Base-by-base conservation (phyloP, 2,797 vertebrate genomes). In the Hippopotamyrus pictus region DNA sequence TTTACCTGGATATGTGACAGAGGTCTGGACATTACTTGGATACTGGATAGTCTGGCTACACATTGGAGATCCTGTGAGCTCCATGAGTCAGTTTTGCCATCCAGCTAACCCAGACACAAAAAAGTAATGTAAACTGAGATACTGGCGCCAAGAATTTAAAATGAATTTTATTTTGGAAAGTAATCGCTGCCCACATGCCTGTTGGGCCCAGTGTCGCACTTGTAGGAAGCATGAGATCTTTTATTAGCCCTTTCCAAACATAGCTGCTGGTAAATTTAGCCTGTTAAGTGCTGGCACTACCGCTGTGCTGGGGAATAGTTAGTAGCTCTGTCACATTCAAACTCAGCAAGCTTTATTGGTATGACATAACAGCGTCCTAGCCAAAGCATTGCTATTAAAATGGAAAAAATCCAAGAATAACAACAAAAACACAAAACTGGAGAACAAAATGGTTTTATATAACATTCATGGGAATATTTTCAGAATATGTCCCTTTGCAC, bases 231-330 rank as follows among this genome's bases (percentile, higher is more conserved):
- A 48, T 22, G 12, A 84, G 82, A 22, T 84, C 48, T 44, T 84
- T 84, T 51, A 22, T 85, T 48, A 48, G n/a, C 82, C 3, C 8
- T 51, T 85, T 85, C 82, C 82, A 85, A 85, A 85, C 48, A 85
- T 85, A 85, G 82, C 82, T 48, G 48, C 22, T 48, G 48, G 22
- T 85, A 85, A 85, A 85, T 85, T 85, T 85, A 85, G 82, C 44
- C 3, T 44, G 17, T 48, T 25, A 51, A 51, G 48, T 46, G 46
- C 82, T 85, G 82, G 82, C 8, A 25, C 25, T 48, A 12, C 44
- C 1, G 11, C 48, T n/a, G 44, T 48, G 44, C 22, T n/a, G 41
- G n/a, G 82, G 82, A 48, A 85, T 85, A 25, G 82, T 51, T 48
- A 85, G 41, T 19, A 9, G 17, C 82, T 51, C 82, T 51, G 46